Evolutionary conservation across 2,888 invertebrate species (phyloP).

Genomic region (Thymelicus sylvestris): DNA sequence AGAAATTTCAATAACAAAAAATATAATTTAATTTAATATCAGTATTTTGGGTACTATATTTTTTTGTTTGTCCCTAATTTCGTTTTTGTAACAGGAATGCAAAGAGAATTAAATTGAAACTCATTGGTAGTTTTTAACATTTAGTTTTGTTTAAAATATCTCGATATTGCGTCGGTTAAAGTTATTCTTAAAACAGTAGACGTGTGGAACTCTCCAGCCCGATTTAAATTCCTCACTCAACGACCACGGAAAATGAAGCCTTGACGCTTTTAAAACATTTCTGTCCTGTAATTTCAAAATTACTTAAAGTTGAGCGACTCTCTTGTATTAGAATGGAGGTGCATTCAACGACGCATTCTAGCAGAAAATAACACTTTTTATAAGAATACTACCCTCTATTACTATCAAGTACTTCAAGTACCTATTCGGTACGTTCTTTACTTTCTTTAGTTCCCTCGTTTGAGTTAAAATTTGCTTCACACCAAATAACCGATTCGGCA

Average conservation of each 20-base stretch:
- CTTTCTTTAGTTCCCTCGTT: too few species aligned
- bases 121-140: not conserved
- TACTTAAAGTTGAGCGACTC: conserved; percentile 25
- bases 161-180: too few species aligned
- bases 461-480: too few species aligned
- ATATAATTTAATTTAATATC: too few species aligned
- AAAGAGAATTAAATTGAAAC: too few species aligned
- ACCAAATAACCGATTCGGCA: too few species aligned
- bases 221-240: conserved; percentile 43
- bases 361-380: not conserved
- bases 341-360: not conserved
- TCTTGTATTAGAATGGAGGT: not conserved
- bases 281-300: conserved; percentile 42
- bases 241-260: conserved; percentile 45
- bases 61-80: too few species aligned
- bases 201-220: conserved; percentile 20
- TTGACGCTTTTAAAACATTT: conserved; percentile 48
- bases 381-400: not conserved
- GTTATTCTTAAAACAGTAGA: not conserved
- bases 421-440: too few species aligned
- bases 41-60: too few species aligned
- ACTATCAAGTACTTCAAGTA: too few species aligned
- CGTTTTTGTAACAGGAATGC: too few species aligned
- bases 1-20: not conserved
- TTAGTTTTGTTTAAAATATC: too few species aligned